phyloP scores from a whole-genome alignment of 1,140 invertebrate genomes.

The Oryctes rhinoceros region DNA sequence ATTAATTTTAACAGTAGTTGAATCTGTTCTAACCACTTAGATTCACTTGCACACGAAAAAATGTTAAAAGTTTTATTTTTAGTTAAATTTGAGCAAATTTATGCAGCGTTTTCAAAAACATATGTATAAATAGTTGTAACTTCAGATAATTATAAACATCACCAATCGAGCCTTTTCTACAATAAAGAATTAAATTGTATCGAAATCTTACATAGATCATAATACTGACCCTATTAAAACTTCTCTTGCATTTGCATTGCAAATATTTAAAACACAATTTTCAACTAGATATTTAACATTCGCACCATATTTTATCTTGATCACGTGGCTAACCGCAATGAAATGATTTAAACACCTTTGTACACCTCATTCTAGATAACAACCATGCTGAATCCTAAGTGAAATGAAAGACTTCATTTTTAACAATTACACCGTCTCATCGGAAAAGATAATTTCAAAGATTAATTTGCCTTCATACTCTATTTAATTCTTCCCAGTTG shows the following conservation, averaged over 20 bases:
- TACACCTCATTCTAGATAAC: neutral
- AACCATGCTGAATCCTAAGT: neutral
- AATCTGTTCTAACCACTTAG: conserved; percentile 14
- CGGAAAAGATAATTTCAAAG: too few species aligned
- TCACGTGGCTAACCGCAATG: neutral
- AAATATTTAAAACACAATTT: neutral
- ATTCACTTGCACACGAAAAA: conserved; percentile 8
- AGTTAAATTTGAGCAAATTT: conserved; percentile 29
- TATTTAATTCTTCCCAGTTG: too few species aligned
- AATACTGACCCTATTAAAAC: too few species aligned
- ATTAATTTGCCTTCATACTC: too few species aligned
- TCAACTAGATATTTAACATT: neutral
- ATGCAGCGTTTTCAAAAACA: neutral
- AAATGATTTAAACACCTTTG: neutral
- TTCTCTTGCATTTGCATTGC: neutral
- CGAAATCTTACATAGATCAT: too few species aligned
- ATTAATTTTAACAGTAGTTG: conserved; percentile 5
- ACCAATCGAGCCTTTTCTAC: too few species aligned
- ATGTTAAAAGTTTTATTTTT: neutral
- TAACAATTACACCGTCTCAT: too few species aligned
- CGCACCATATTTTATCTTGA: neutral
- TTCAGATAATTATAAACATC: too few species aligned
- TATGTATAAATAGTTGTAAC: too few species aligned
- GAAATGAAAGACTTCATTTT: too few species aligned
- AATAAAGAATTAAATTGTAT: too few species aligned